A percentile compares a stretch with the other conserved stretches of the same genome.
Evolutionary conservation across 2,797 vertebrate genomes (phyloP).

Genomic region (Melanotaenia pygmaea): DNA sequence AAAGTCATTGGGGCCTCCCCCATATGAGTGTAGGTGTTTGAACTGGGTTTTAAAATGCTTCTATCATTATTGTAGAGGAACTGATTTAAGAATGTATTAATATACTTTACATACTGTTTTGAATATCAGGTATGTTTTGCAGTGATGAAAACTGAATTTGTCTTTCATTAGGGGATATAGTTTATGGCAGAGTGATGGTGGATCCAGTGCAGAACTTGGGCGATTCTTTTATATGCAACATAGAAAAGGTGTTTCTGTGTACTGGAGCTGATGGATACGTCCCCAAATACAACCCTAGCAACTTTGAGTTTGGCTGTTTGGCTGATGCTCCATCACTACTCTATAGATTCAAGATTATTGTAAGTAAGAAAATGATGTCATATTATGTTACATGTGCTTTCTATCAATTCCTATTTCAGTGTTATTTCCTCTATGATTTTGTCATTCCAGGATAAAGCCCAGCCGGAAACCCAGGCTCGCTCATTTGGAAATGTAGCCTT

Average conservation of each 20-base stretch:
- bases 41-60: not conserved
- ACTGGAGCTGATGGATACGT: slow-evolving; percentile 96
- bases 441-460: slow-evolving; percentile 89
- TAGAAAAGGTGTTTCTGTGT: slow-evolving; percentile 97
- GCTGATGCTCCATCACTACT: slow-evolving; percentile 93
- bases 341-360: slow-evolving; percentile 95
- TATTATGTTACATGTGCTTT: not conserved
- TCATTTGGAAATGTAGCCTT: slow-evolving; percentile 89
- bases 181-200: slow-evolving; percentile 96
- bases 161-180: slow-evolving; percentile 84
- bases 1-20: slow-evolving; percentile 5
- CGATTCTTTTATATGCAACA: slow-evolving; percentile 93
- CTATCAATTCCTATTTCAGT: not conserved
- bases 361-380: slow-evolving; percentile 66
- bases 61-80: not conserved
- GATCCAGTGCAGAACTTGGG: slow-evolving; percentile 97
- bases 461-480: slow-evolving; percentile 92
- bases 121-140: not conserved
- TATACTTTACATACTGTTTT: not conserved
- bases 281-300: slow-evolving; percentile 92
- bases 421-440: not conserved
- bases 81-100: not conserved
- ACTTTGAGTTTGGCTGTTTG: slow-evolving; percentile 93
- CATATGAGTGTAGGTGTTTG: slow-evolving; percentile 1
- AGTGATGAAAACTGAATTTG: slow-evolving; percentile 1